Conservation (phyloP, 2,797 vertebrate genomes). For the Halcyon chelicuti region DNA sequence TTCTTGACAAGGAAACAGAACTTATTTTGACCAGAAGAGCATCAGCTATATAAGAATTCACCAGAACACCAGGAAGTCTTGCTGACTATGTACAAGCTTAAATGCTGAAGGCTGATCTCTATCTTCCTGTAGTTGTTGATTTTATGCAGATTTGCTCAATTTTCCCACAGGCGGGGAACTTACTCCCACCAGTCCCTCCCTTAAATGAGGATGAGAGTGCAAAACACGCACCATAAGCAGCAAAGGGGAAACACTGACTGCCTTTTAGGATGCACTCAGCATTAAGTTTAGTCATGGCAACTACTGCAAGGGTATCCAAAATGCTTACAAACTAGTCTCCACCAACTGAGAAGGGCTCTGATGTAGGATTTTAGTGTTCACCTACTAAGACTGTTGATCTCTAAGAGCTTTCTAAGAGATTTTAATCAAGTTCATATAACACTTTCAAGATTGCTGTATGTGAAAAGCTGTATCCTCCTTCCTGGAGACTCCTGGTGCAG, state of each 20-base stretch:
- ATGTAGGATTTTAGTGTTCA: neutral
- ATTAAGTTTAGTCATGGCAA: neutral
- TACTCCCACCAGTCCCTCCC: neutral
- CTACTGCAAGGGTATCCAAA: neutral
- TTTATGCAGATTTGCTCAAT: neutral
- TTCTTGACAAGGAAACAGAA: neutral
- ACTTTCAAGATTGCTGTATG: neutral
- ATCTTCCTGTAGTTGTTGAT: neutral
- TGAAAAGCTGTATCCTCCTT: neutral
- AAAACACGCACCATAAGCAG: neutral
- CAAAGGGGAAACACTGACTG: neutral
- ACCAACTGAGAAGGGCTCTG: neutral
- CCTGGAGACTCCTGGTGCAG: neutral
- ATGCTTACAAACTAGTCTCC: neutral
- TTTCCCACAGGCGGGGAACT: neutral
- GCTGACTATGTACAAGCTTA: neutral
- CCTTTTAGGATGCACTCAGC: neutral
- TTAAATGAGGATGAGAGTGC: neutral
- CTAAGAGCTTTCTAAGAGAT: neutral
- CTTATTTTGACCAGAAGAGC: neutral
- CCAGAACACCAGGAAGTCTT: neutral
- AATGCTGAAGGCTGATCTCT: neutral
- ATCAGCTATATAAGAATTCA: neutral
- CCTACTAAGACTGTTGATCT: neutral
- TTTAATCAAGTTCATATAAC: constrained; percentile 8